Percentiles rank a stretch among this genome's conserved stretches.
Conservation (phyloP, 2,797 vertebrate genomes). For the Microctenopoma stevenorrisi region DNA sequence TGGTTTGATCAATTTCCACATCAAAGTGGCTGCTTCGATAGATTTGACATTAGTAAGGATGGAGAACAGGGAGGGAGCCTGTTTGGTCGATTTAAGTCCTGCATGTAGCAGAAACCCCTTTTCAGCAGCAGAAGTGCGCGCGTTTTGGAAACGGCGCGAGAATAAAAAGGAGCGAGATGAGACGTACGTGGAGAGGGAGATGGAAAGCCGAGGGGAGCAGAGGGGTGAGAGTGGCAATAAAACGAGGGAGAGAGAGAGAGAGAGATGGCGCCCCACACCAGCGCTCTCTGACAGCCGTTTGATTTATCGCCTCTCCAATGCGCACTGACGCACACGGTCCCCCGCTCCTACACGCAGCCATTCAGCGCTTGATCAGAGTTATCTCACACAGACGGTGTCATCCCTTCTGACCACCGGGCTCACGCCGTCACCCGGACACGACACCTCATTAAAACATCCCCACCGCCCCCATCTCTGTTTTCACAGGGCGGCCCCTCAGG, state of each 20-base stretch:
- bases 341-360: conserved; percentile 62
- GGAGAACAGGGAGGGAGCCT: neutral
- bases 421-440: conserved; percentile 26
- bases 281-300: conserved; percentile 51
- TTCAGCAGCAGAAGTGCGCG: conserved; percentile 11
- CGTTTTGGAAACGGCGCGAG: conserved; percentile 28
- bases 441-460: neutral
- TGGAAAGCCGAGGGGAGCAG: neutral
- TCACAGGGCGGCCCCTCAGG: conserved; percentile 13
- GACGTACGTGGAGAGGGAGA: conserved; percentile 8
- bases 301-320: conserved; percentile 80
- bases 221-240: neutral
- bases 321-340: conserved; percentile 74
- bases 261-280: conserved; percentile 57
- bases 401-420: conserved; percentile 48
- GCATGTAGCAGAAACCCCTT: conserved; percentile 9
- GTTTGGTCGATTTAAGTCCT: neutral
- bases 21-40: conserved; percentile 40
- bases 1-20: conserved; percentile 39
- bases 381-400: conserved; percentile 41
- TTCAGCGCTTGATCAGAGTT: conserved; percentile 58
- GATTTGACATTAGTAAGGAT: conserved; percentile 2
- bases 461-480: neutral
- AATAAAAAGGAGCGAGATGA: neutral
- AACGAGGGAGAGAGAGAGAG: neutral